phyloP scores from a whole-genome alignment of 2,888 invertebrate genomes.

The Fragum fragum region DNA sequence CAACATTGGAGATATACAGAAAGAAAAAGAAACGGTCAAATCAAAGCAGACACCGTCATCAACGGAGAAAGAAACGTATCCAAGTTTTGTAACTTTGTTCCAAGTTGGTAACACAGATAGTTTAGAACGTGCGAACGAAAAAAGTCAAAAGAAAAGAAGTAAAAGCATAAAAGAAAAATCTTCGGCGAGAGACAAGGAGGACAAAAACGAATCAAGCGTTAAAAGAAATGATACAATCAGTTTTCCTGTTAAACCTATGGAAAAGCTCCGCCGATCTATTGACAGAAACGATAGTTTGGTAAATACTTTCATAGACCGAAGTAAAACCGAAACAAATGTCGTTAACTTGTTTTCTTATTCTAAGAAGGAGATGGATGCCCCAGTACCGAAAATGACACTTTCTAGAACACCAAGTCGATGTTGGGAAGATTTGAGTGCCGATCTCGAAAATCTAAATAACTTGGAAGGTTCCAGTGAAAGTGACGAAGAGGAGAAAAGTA shows the following conservation, averaged over 20 bases:
- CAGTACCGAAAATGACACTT: neutral
- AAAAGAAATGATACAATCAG: slow-evolving; percentile 7
- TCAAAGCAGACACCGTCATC: neutral
- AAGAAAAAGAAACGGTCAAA: neutral
- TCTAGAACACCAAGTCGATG: slow-evolving; percentile 11
- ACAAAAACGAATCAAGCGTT: neutral
- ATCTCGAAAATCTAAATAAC: neutral
- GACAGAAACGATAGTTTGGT: slow-evolving; percentile 13
- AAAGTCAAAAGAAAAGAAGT: neutral
- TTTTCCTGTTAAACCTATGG: neutral
- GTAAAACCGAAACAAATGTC: neutral
- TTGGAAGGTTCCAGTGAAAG: neutral
- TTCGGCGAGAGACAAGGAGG: neutral
- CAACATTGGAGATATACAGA: neutral
- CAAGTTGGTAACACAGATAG: neutral
- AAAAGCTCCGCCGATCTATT: neutral
- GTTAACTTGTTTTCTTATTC: neutral
- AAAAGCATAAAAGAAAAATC: neutral
- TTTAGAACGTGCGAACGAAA: neutral
- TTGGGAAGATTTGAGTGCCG: slow-evolving; percentile 18
- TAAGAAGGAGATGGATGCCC: neutral
- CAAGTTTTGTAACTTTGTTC: slow-evolving; percentile 7
- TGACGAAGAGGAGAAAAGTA: neutral
- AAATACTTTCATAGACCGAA: slow-evolving; percentile 2
- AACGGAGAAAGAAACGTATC: neutral